Evolutionary conservation across 2,888 invertebrate species (phyloP).

Genomic region (Drosophila pullipes): DNA sequence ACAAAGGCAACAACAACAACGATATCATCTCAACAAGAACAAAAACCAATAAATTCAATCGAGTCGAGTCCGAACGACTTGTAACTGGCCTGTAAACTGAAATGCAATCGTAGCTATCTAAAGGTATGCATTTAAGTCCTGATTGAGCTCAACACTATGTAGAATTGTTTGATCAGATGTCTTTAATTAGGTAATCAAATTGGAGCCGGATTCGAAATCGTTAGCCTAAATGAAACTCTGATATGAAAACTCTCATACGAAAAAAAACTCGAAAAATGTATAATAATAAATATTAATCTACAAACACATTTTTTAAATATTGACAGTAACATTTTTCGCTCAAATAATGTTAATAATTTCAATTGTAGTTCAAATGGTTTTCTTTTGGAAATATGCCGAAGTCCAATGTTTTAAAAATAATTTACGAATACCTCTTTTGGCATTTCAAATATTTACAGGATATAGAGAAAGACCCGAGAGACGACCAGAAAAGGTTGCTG

Average conservation of each 20-base stretch:
- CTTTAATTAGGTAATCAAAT: neutral
- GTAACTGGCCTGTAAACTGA: neutral
- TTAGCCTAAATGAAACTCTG: neutral
- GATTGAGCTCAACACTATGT: neutral
- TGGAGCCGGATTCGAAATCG: neutral
- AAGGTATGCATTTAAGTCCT: neutral
- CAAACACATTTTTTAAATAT: neutral
- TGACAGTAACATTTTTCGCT: neutral
- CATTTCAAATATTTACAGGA: neutral
- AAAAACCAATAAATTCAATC: neutral
- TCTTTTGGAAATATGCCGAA: neutral
- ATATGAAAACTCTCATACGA: too few species aligned
- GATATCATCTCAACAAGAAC: conserved; percentile 19
- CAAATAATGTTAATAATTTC: neutral
- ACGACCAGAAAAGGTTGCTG: conserved; percentile 61
- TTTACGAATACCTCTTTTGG: neutral
- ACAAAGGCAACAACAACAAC: conserved; percentile 38
- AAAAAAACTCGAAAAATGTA: accelerated
- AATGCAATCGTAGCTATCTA: neutral
- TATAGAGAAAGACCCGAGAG: neutral
- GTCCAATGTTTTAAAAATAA: neutral
- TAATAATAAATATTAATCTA: neutral
- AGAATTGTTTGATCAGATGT: neutral
- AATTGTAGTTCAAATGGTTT: neutral
- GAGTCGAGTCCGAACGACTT: neutral